Percentiles rank a stretch among this genome's conserved stretches.
Evolutionary conservation across 2,888 invertebrate genomes (phyloP).

Genomic region (Conus canariensis): DNA sequence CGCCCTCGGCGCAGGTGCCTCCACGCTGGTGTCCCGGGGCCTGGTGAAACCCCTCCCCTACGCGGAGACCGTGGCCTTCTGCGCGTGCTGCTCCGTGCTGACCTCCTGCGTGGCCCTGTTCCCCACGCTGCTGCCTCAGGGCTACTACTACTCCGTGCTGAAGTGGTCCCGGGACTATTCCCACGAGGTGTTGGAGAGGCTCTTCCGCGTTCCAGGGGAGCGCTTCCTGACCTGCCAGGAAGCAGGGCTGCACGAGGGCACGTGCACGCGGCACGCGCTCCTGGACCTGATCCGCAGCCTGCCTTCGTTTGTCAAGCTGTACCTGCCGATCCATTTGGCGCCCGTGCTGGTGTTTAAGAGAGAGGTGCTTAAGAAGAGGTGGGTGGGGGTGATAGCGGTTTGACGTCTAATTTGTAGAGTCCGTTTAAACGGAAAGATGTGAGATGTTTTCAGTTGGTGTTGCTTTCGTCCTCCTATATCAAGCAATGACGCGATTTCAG

Average conservation of each 20-base stretch:
- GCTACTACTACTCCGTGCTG: conserved; percentile 69
- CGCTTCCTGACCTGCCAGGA: conserved; percentile 65
- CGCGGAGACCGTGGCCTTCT: conserved; percentile 64
- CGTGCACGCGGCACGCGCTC: conserved; percentile 62
- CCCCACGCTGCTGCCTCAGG: conserved; percentile 62
- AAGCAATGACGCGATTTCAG: too few relatives aligned
- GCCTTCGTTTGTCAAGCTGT: conserved; percentile 67
- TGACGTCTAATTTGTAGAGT: background rate
- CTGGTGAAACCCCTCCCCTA: conserved; percentile 63
- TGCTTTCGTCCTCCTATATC: too few relatives aligned
- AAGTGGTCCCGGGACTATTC: conserved; percentile 71
- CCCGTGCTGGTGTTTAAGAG: conserved; percentile 66
- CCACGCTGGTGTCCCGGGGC: conserved; percentile 63
- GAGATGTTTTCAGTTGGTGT: too few relatives aligned
- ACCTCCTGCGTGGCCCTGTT: conserved; percentile 62
- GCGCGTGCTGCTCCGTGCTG: conserved; percentile 61
- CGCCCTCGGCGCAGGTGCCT: conserved; percentile 65
- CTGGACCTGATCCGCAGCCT: conserved; percentile 62
- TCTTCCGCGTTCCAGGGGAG: conserved; percentile 59
- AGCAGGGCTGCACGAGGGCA: conserved; percentile 61
- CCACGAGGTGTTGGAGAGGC: conserved; percentile 54
- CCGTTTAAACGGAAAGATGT: too few relatives aligned
- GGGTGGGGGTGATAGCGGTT: background rate
- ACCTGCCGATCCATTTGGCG: conserved; percentile 68
- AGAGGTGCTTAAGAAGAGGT: conserved; percentile 61